Conservation (phyloP, 2,888 invertebrate species). For the Epinotia nisella region DNA sequence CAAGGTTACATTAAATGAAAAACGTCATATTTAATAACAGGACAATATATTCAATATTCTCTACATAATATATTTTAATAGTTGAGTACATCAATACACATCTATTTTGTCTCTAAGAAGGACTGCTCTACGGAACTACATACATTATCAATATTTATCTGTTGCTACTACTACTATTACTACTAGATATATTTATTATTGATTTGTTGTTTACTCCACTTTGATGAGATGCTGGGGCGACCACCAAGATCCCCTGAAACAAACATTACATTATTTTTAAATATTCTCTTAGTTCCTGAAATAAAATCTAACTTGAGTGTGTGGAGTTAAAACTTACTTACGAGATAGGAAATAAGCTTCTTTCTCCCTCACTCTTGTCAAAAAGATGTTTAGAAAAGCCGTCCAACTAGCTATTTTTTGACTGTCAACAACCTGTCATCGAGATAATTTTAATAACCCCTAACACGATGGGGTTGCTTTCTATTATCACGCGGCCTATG, state of each 20-base stretch:
- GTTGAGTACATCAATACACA: constrained; percentile 49
- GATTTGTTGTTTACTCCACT: constrained; percentile 59
- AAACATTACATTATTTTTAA: constrained; percentile 10
- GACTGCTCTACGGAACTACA: constrained; percentile 22
- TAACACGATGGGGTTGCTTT: background rate
- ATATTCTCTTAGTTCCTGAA: background rate
- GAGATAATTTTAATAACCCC: background rate
- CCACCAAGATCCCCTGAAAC: constrained; percentile 64
- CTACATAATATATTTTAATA: constrained; percentile 36
- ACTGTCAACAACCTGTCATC: background rate
- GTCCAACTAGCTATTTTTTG: background rate
- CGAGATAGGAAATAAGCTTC: no score
- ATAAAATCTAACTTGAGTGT: no score
- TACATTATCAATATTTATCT: background rate
- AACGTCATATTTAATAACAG: constrained; percentile 22
- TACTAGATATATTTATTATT: constrained; percentile 37
- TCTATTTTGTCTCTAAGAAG: constrained; percentile 48
- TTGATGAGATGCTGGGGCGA: constrained; percentile 59
- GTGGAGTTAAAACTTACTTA: no score
- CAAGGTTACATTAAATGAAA: background rate
- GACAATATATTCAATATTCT: constrained; percentile 36
- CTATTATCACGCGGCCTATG: background rate
- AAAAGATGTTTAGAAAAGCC: no score
- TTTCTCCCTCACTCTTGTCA: no score
- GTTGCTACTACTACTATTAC: constrained; percentile 7